phyloP scores from a whole-genome alignment of 2,113 vertebrate genomes.

The Crotalus viridis region DNA sequence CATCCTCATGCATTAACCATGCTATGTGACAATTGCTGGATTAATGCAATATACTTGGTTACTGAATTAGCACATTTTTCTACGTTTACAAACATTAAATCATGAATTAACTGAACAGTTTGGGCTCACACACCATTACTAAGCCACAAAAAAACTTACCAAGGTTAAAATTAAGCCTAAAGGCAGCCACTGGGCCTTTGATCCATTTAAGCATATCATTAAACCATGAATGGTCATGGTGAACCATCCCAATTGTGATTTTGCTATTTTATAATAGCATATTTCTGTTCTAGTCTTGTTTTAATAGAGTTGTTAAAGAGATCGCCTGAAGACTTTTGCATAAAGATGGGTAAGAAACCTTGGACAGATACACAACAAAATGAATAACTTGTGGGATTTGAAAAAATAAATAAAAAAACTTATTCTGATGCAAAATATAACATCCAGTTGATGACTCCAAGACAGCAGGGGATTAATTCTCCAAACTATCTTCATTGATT shows the following conservation, averaged over 20 bases:
- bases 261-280: not conserved
- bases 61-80: not conserved
- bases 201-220: not conserved
- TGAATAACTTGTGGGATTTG: not conserved
- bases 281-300: not conserved
- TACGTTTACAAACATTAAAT: not conserved
- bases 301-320: not conserved
- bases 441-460: not conserved
- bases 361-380: not conserved
- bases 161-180: not conserved
- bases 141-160: not conserved
- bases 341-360: not conserved
- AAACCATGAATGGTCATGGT: not conserved
- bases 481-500: not conserved
- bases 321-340: not conserved
- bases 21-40: not conserved
- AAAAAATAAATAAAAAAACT: not conserved
- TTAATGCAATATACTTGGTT: not conserved
- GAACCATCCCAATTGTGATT: not conserved
- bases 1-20: not conserved
- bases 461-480: not conserved
- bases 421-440: not conserved
- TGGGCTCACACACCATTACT: not conserved
- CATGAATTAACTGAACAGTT: not conserved
- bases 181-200: not conserved